phyloP scores from a whole-genome alignment of 2,888 invertebrate genomes.

The Callyntrura sp. region DNA sequence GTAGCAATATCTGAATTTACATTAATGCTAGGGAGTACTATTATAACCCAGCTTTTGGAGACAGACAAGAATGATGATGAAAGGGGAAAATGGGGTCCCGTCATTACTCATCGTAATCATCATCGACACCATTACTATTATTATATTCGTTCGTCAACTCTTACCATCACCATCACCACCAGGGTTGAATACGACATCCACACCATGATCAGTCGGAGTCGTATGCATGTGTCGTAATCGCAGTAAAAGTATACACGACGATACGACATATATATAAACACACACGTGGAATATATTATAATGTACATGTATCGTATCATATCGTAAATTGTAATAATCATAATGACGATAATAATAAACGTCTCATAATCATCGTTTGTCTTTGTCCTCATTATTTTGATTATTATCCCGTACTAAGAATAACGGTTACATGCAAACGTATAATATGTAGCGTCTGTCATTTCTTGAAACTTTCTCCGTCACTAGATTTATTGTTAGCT shows the following conservation, averaged over 20 bases:
- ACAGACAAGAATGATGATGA: conserved; percentile 60
- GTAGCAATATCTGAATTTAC: not conserved
- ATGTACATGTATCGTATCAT: not conserved
- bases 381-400: conserved; percentile 77
- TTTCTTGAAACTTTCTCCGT: conserved; percentile 43
- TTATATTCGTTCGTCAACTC: conserved; percentile 70
- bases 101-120: conserved; percentile 77
- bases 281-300: not conserved
- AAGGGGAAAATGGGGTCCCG: conserved; percentile 74
- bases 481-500: conserved; percentile 30
- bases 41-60: too few species aligned
- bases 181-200: conserved; percentile 34
- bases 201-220: conserved; percentile 17
- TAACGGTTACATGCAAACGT: not conserved
- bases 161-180: too few species aligned
- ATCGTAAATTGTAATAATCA: conserved; percentile 46
- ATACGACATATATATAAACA: conserved; percentile 2
- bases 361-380: conserved; percentile 75
- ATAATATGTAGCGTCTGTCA: not conserved
- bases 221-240: conserved; percentile 20
- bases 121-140: conserved; percentile 76
- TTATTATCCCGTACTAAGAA: conserved; percentile 57
- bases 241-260: not conserved
- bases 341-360: conserved; percentile 60
- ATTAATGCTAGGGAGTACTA: too few species aligned